Base-by-base conservation (phyloP, 2,113 vertebrate species). In the Aviceda subcristata region DNA sequence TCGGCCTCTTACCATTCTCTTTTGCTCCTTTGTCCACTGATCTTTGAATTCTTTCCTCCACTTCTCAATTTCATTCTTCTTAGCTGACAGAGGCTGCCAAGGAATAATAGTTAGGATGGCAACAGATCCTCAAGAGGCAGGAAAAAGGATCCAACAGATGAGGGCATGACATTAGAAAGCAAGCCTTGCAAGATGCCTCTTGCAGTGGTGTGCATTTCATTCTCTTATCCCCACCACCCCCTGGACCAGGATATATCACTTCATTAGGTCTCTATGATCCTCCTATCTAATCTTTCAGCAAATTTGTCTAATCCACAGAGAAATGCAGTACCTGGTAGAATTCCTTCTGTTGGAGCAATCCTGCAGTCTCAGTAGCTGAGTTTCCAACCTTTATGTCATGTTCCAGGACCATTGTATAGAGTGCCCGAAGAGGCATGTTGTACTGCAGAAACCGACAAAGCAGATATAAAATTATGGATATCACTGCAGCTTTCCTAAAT, bases 1-100 rank as follows among this genome's bases (percentile, higher is more conserved):
- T 10, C 6, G 2, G 7, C 51, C 32, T 41, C 97, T 98, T 90
- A 98, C 99, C 99, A 99, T 99, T 85, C 96, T 98, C 89, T 98
- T 99, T 90, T 99, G 99, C 72, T 99, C 98, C 86, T 94, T 98
- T 8, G 96, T 79, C 99, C 99, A 99, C 71, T 99, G 99, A 32
- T 99, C 99, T 93, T 99, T 99, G 97, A 99, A 99, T 88, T 99
- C 99, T 63, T 99, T 98, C 67, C 99, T 97, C 99, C 99, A 99
- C 73, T 99, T 99, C 67, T 99, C 99, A 43, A 99, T 98, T 75
- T 99, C 99, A 11, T 99, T 99, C 91, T 96, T 98, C 92, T 99
- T 99, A 92, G 98, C 98, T 30, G 97, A 97, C 74, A 99, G 98
- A 48, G 99, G 99, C 99, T 99, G 95, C 51, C n/a, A 51, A 18